Evolutionary conservation across 2,113 vertebrate genomes (phyloP), one percentile per base, ranked within the genome.

Genomic region (Heterotis niloticus): DNA sequence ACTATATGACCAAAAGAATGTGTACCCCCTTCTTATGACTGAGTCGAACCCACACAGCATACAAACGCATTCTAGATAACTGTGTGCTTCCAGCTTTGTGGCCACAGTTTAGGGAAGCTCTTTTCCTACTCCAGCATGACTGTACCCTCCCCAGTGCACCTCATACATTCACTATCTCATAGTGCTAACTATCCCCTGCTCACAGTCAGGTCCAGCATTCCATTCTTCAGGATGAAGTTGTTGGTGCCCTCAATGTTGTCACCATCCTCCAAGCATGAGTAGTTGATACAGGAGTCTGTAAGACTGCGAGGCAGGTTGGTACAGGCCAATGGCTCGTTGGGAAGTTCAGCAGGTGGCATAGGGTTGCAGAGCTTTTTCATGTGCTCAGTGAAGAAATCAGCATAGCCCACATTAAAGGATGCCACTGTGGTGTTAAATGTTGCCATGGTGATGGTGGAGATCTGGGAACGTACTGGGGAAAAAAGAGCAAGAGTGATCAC

Each of bases 241-340:
- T 95, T 99, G 85, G 97, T 96, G 17, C 98, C 97, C 79, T 99
- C 97, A 11, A 98, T 96, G 88, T 94, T 97, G 77, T 99, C 97
- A 0, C 94, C 94, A n/a, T 99, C 96, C 83, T 99, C 98, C 85
- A 96, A 85, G 79, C 94, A 96, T 79, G 96, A 97, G 88, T 99
- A 99, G 92, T 98, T 99, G 90, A 99, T 99, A 89, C 98, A 99
- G 84, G 98, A 99, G 88, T 99, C 97, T 0, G 97, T 99, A 87
- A 99, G 90, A 87, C 97, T 99, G 75, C 98, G 94, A 0, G 98
- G 98, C 69, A 99, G 92, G 89, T 99, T 99, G 76, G 96, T 93
- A 26, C 98, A 99, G 0, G 97, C 95, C 75, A 99, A 88, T 0
- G 98, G 96, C 84, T 99, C 97, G 0, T 92, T 93, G 0, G 96